Evolutionary conservation across 92 coral and sea anemone species (phyloP), one percentile per base, ranked within the genome.

Genomic region (Porites cylindrica): DNA sequence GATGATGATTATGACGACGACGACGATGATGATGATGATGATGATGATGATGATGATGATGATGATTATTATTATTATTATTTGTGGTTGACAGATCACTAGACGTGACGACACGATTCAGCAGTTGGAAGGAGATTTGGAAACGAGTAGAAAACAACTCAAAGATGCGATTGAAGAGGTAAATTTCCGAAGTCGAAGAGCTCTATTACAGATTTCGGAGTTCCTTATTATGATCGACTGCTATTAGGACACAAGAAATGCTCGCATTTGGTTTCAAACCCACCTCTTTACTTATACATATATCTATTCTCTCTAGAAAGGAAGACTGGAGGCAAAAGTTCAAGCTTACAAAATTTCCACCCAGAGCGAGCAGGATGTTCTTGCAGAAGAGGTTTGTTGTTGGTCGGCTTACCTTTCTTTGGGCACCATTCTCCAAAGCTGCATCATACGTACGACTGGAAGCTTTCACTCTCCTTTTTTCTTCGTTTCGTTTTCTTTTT

Each of bases 141-240:
- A 95, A 47, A 76, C 84, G 29, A 89, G 81, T 32, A 88, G 93
- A 63, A 94, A 96, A 65, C 94, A 91, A 38, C 92, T 91, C 82
- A 96, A 92, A 74, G 98, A 97, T 16, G 86, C 98, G 23, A 89
- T 93, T 66, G 99, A 97, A 84, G 98, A 97, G 98, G 99, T 97
- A 82, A 62, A 12, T 3, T 63, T 26, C 73, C 32, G 53, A 53
- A 19, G 9, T 5, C 16, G 2, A 47, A 16, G 66, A 6, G 66
- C 26, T 50, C 29, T 29, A 0, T 29, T 1, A 29, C 47, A 38
- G 47, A 38, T 4, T 38, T 38, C 47, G 0, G 6, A 53, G 72
- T 67, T 67, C 38, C 0, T 20, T 67, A 18, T 18, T 0, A 38
- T 38, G 47, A 38, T 38, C 47, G 0, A 38, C 47, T 38, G 47